These are phyloP conservation scores for Microcebus lehilahytsara DNA, from an alignment of 2,113 vertebrate species.

Conservation along the genomic window DNA sequence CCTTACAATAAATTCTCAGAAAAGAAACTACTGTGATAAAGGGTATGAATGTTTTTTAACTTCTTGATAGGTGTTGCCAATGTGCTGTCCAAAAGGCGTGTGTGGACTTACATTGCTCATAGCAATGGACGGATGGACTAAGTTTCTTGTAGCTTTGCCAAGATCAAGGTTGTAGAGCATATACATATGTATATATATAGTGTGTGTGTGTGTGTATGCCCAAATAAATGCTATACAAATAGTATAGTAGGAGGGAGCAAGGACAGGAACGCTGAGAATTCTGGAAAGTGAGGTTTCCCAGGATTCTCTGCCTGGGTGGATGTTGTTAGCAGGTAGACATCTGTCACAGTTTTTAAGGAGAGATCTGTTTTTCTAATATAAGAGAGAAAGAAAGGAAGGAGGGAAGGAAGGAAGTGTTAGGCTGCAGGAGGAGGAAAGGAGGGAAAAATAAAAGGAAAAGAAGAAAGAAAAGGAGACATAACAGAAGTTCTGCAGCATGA, in stretches of 20 bases:
- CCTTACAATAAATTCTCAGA: slow-evolving; percentile 26
- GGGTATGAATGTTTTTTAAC: not conserved
- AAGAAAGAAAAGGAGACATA: no score
- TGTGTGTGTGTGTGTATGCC: not conserved
- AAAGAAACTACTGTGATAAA: not conserved
- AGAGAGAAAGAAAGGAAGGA: not conserved
- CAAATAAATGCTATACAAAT: slow-evolving; percentile 5
- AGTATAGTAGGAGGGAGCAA: not conserved
- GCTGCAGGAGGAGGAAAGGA: no score
- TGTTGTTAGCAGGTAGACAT: not conserved
- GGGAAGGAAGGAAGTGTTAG: no score
- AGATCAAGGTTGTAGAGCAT: not conserved
- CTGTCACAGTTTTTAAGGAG: not conserved
- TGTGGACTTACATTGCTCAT: not conserved
- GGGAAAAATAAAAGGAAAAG: no score
- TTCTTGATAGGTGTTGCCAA: not conserved
- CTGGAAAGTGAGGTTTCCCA: not conserved
- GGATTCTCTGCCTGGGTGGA: not conserved
- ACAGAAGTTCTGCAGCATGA: not conserved
- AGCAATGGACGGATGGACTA: not conserved
- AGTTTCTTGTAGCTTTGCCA: slow-evolving; percentile 30
- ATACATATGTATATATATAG: no score
- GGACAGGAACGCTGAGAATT: not conserved
- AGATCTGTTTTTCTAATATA: slow-evolving; percentile 4
- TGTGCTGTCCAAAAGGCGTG: not conserved